phyloP scores from a whole-genome alignment of 2,113 vertebrate species.

The Podiceps cristatus region DNA sequence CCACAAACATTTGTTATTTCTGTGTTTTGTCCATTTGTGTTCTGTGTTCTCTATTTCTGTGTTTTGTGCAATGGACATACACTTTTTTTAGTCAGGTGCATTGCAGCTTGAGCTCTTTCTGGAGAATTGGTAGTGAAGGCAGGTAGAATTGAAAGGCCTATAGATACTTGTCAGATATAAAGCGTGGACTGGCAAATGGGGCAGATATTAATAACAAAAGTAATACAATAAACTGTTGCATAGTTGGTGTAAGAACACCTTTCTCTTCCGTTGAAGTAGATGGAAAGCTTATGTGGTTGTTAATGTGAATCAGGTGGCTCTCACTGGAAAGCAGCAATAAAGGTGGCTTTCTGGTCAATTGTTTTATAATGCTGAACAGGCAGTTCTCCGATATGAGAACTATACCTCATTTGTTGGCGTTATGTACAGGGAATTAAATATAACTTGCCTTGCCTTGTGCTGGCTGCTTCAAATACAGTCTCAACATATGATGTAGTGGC shows the following conservation, averaged over 20 bases:
- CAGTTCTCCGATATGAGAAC: not conserved
- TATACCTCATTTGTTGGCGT: not conserved
- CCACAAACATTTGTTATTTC: not conserved
- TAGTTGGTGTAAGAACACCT: not conserved
- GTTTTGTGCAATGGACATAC: not conserved
- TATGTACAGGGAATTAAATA: constrained; percentile 5
- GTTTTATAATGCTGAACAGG: constrained; percentile 1
- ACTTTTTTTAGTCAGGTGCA: not conserved
- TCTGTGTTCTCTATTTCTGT: not conserved
- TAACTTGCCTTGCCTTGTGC: not conserved
- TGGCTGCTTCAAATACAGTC: not conserved
- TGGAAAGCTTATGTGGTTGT: not conserved
- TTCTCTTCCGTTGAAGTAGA: not conserved
- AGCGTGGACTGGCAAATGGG: not conserved
- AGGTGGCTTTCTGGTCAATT: not conserved
- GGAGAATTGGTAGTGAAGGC: not conserved
- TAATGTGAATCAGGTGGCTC: not conserved
- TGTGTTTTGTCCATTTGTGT: not conserved
- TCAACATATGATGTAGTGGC: not conserved
- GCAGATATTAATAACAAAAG: not conserved
- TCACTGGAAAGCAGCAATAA: not conserved
- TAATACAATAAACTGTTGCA: not conserved
- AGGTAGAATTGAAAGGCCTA: not conserved
- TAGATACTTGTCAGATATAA: not conserved
- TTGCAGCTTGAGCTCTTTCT: not conserved